A percentile compares a stretch with the other conserved stretches of the same genome.
These are phyloP conservation scores for Drosophila testacea DNA, from an alignment of 2,888 invertebrate genomes.

Conservation along the genomic window DNA sequence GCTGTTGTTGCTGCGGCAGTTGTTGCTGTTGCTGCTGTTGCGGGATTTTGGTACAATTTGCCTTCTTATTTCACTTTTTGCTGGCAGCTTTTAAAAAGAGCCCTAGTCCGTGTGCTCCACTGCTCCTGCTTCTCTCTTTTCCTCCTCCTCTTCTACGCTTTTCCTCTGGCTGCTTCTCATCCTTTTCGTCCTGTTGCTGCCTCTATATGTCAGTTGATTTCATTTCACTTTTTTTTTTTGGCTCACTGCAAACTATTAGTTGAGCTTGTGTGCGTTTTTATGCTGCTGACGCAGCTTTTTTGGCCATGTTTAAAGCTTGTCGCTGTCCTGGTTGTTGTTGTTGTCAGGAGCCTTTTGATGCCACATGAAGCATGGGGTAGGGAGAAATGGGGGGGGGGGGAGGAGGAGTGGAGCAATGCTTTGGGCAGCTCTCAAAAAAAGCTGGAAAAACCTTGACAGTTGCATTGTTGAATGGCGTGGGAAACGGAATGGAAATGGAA, in stretches of 20 bases:
- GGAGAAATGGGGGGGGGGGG: neutral
- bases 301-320: constrained; percentile 42
- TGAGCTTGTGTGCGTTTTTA: constrained; percentile 54
- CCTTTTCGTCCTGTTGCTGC: constrained; percentile 20
- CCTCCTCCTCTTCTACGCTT: no score
- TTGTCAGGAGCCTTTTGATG: constrained; percentile 59
- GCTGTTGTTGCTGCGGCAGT: constrained; percentile 48
- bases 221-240: constrained; percentile 74
- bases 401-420: constrained; percentile 1
- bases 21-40: constrained; percentile 57
- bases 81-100: constrained; percentile 61
- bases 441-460: constrained; percentile 73
- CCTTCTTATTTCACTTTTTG: constrained; percentile 62
- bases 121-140: neutral
- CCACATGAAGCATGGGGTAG: constrained; percentile 20
- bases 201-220: constrained; percentile 81
- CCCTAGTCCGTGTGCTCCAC: constrained; percentile 9
- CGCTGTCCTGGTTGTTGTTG: constrained; percentile 29
- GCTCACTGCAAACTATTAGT: constrained; percentile 71
- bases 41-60: constrained; percentile 77
- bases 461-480: constrained; percentile 75
- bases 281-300: constrained; percentile 32
- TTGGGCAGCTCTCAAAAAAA: constrained; percentile 39
- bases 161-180: constrained; percentile 1
- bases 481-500: constrained; percentile 23